Evolutionary conservation across 2,113 vertebrate species (phyloP).

Genomic region (Esox niger): DNA sequence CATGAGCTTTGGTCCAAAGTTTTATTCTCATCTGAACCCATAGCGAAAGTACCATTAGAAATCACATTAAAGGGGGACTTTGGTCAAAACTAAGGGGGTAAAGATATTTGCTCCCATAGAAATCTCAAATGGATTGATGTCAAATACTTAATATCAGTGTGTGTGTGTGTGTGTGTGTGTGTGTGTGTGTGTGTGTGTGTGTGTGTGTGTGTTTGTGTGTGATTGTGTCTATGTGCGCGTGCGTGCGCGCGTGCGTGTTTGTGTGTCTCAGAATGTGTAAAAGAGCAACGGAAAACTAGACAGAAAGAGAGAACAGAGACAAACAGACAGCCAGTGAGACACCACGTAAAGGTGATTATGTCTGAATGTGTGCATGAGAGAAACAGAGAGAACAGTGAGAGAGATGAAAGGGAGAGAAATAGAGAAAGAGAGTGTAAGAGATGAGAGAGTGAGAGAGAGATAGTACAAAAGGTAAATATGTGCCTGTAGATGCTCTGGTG

Average conservation of each 20-base stretch:
- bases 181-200: not conserved
- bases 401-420: no score
- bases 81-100: no score
- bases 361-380: not conserved
- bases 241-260: not conserved
- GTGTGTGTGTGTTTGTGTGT: slow-evolving; percentile 6
- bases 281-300: not conserved
- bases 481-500: not conserved
- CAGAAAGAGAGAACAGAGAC: no score
- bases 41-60: no score
- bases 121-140: no score
- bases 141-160: no score
- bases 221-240: not conserved
- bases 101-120: no score
- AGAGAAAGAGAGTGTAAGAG: slow-evolving; percentile 5
- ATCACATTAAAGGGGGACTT: no score
- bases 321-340: slow-evolving; percentile 7
- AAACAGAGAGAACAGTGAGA: not conserved
- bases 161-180: no score
- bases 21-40: no score
- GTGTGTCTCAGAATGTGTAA: not conserved
- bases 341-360: no score
- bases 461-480: not conserved
- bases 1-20: no score
- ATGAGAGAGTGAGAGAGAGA: slow-evolving; percentile 2